These are phyloP conservation scores for Pemphredon lugubris DNA, from an alignment of 2,888 invertebrate species.

Conservation along the genomic window DNA sequence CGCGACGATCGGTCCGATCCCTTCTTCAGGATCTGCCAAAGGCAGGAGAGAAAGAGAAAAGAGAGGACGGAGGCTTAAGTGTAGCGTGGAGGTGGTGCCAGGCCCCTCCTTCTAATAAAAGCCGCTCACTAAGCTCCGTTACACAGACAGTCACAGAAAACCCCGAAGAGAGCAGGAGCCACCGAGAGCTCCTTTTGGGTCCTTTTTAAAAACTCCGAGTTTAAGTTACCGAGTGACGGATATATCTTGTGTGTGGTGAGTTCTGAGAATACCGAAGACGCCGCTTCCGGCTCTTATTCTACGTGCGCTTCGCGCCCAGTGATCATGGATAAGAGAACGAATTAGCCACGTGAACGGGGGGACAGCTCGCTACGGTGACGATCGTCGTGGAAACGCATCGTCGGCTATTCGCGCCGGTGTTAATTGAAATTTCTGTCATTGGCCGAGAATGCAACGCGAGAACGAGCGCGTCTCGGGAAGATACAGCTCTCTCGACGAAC, in stretches of 20 bases:
- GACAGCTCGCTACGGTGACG: no score
- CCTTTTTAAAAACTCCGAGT: conserved; percentile 53
- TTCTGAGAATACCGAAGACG: conserved; percentile 37
- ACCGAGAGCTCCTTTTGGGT: conserved; percentile 70
- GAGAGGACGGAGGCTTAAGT: conserved; percentile 71
- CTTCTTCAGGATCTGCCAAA: conserved; percentile 10
- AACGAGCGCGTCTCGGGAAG: no score
- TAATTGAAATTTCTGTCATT: no score
- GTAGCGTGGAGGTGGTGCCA: conserved; percentile 78
- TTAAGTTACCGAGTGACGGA: conserved; percentile 46
- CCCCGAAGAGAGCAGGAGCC: conserved; percentile 77
- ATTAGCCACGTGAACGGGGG: conserved; percentile 24
- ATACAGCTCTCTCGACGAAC: no score
- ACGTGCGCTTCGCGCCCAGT: no score
- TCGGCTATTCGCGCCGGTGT: no score
- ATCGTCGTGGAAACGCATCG: no score
- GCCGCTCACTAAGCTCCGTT: conserved; percentile 80
- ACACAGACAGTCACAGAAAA: conserved; percentile 80
- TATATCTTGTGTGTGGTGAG: conserved; percentile 72
- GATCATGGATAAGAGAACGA: neutral
- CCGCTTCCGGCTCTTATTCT: neutral
- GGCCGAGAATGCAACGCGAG: no score
- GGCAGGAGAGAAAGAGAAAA: conserved; percentile 50
- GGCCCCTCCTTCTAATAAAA: conserved; percentile 81
- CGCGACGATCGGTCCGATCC: conserved; percentile 14